Evolutionary conservation across 2,113 vertebrate genomes (phyloP), one percentile per base, ranked within the genome.

Genomic region (Lepidiolamprologus cunningtoni): DNA sequence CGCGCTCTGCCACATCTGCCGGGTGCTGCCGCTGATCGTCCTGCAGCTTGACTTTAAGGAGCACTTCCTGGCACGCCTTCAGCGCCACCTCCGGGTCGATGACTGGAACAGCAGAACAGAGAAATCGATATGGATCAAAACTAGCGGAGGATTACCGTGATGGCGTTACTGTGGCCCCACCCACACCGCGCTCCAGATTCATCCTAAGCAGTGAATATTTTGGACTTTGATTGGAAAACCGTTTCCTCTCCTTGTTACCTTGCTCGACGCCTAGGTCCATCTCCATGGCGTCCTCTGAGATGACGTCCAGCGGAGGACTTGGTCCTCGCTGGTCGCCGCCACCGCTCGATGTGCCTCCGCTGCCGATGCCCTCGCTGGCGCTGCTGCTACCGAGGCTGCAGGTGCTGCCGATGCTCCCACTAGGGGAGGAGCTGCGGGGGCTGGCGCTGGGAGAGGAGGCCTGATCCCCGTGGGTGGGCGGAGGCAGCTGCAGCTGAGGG

Each of bases 51-150:
- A 98, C 98, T 86, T 99, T 97, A 87, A 98, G 97, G 55, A 99
- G 96, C 1, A 99, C 98, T 17, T 99, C 97, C 89, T 98, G 95
- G 28, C 98, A 99, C 12, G 98, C 98, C 9, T 96, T 97, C 83
- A 97, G 94, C 0, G 98, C 98, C 61, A 99, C 97, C 93, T 98
- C 98, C 0, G 97, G 94, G 95, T 99, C 97, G 35, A 99, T 99
- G 83, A 99, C 97, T 6, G 95, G 16, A 83, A 10, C 5, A 66
- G 16, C 10, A 83, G 12, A 53, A 68, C 28, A 37, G 33, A 53
- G 37, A 79, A 14, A 28, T 37, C 19, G 12, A 81, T 19, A 13
- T 5, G 9, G 37, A 40, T 35, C n/a, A 53, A 7, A 66, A 52
- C 57, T 63, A n/a, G 58, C 3, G 1, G 55, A 16, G 13, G 19